Conservation (phyloP, 2,797 vertebrate species). For the Eutrigla gurnardus region DNA sequence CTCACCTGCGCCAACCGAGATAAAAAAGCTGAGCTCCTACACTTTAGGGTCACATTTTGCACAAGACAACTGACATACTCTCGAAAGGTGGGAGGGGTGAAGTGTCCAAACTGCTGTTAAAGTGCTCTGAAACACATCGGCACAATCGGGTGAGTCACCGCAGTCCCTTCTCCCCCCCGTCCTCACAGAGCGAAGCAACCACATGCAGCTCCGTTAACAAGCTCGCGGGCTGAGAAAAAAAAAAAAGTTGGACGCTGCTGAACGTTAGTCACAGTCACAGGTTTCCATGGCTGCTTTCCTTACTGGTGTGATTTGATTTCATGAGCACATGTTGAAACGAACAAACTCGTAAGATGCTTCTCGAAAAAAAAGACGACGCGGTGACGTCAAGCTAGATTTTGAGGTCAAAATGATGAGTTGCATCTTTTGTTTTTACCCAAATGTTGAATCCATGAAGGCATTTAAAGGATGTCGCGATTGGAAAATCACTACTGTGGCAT, state of each 20-base stretch:
- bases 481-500: neutral
- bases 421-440: too few relatives aligned
- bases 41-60: neutral
- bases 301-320: slow-evolving; percentile 41
- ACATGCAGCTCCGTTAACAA: slow-evolving; percentile 58
- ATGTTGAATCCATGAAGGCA: neutral
- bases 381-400: slow-evolving; percentile 1
- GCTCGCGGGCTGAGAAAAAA: slow-evolving; percentile 46
- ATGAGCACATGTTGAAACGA: slow-evolving; percentile 53
- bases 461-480: neutral
- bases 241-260: slow-evolving; percentile 46
- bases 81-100: neutral
- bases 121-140: slow-evolving; percentile 42
- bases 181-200: slow-evolving; percentile 45
- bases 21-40: slow-evolving; percentile 6
- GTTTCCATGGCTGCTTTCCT: slow-evolving; percentile 53
- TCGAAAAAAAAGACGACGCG: neutral
- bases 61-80: slow-evolving; percentile 8
- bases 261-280: slow-evolving; percentile 57
- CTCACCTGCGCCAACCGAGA: slow-evolving; percentile 23
- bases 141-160: slow-evolving; percentile 55
- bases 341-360: slow-evolving; percentile 14
- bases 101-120: slow-evolving; percentile 42
- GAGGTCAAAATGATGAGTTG: neutral
- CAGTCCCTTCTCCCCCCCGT: slow-evolving; percentile 21